phyloP scores from a whole-genome alignment of 2,888 invertebrate species.

The Hoplodrina blanda region DNA sequence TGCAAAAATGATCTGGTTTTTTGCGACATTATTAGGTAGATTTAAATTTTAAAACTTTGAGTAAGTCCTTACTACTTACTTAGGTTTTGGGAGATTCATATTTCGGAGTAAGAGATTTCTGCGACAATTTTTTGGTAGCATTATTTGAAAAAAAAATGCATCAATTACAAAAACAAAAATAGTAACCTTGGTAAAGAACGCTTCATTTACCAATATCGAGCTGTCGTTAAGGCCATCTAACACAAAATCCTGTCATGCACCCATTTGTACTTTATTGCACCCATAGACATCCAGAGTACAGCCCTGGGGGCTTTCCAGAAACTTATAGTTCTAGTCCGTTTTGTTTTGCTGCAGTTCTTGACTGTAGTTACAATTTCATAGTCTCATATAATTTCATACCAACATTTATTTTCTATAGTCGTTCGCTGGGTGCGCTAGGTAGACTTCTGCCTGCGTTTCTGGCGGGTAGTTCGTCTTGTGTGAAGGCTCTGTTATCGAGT shows the following conservation, averaged over 20 bases:
- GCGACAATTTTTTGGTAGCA: neutral
- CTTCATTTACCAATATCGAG: slow-evolving; percentile 9
- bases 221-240: slow-evolving; percentile 9
- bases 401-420: slow-evolving; percentile 65
- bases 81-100: slow-evolving; percentile 8
- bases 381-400: slow-evolving; percentile 13
- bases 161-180: slow-evolving; percentile 3
- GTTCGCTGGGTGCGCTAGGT: slow-evolving; percentile 67
- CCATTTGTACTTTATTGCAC: slow-evolving; percentile 54
- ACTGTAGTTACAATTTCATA: slow-evolving; percentile 21
- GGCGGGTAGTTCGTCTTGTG: slow-evolving; percentile 83
- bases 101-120: neutral
- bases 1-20: slow-evolving; percentile 4
- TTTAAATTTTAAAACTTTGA: too few species aligned
- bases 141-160: neutral
- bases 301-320: slow-evolving; percentile 23
- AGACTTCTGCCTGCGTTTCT: slow-evolving; percentile 66
- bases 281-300: slow-evolving; percentile 38
- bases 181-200: slow-evolving; percentile 45
- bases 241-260: slow-evolving; percentile 32
- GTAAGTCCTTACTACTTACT: neutral
- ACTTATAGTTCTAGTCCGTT: slow-evolving; percentile 29
- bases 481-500: slow-evolving; percentile 90
- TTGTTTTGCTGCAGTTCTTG: slow-evolving; percentile 32
- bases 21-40: slow-evolving; percentile 24